Conservation (phyloP, 1,140 invertebrate species). For the Drosophila sp. region DNA sequence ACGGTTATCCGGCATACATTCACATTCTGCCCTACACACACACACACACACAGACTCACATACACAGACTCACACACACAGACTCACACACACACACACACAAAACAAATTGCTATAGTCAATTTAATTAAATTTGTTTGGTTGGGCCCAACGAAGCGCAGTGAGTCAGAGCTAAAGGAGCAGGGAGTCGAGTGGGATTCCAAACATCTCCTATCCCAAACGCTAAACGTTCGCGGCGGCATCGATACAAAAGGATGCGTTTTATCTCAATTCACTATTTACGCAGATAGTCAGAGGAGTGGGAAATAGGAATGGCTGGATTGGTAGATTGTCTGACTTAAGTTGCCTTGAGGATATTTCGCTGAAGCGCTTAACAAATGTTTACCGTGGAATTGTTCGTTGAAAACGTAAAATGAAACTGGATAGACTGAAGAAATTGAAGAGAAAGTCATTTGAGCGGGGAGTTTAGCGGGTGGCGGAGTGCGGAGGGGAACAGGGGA, state of each 20-base stretch:
- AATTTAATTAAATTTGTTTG: slow-evolving; percentile 82
- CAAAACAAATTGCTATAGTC: slow-evolving; percentile 78
- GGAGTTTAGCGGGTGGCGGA: neutral
- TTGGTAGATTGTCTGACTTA: slow-evolving; percentile 27
- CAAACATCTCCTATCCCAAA: slow-evolving; percentile 50
- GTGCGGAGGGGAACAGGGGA: neutral
- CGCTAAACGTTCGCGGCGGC: slow-evolving; percentile 55
- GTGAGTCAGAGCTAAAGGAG: slow-evolving; percentile 28
- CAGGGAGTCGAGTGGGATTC: neutral
- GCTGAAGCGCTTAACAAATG: slow-evolving; percentile 43
- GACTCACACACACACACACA: slow-evolving; percentile 27
- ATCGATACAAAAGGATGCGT: slow-evolving; percentile 79
- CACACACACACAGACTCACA: neutral
- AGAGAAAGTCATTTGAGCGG: neutral
- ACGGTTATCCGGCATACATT: slow-evolving; percentile 44
- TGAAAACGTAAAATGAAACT: slow-evolving; percentile 37
- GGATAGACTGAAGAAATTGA: slow-evolving; percentile 3
- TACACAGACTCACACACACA: slow-evolving; percentile 35
- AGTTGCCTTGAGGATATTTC: slow-evolving; percentile 45
- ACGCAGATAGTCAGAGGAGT: slow-evolving; percentile 42
- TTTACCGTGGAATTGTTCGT: slow-evolving; percentile 47
- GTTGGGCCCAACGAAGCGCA: slow-evolving; percentile 59
- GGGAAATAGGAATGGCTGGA: neutral
- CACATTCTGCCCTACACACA: slow-evolving; percentile 48
- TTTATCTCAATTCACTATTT: slow-evolving; percentile 76